A percentile compares a stretch with the other conserved stretches of the same genome.
phyloP scores from a whole-genome alignment of 2,888 invertebrate species.

The Pandemis cinnamomeana region DNA sequence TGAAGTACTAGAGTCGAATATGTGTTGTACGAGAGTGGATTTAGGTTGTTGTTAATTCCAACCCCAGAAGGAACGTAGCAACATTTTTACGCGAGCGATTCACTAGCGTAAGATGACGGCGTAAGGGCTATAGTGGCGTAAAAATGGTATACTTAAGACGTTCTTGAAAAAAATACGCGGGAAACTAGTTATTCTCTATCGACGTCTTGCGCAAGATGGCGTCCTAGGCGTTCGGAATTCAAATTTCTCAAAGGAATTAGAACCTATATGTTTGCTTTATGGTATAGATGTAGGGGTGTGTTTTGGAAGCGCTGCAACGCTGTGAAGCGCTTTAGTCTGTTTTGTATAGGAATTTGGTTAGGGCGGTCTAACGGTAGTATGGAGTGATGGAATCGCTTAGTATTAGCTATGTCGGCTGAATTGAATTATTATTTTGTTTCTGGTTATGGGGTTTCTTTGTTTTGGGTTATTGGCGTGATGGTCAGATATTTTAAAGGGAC shows the following conservation, averaged over 20 bases:
- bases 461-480: neutral
- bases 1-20: neutral
- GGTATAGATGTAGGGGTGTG: constrained; percentile 48
- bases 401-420: constrained; percentile 11
- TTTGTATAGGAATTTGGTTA: constrained; percentile 53
- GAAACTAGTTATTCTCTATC: constrained; percentile 80
- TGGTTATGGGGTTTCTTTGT: neutral
- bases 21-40: neutral
- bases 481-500: neutral
- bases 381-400: constrained; percentile 21
- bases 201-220: constrained; percentile 84
- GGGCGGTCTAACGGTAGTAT: constrained; percentile 52
- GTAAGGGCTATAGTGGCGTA: constrained; percentile 82
- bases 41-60: constrained; percentile 48
- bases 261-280: constrained; percentile 57
- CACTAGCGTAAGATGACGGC: constrained; percentile 76
- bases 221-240: constrained; percentile 80
- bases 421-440: constrained; percentile 8
- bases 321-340: constrained; percentile 47
- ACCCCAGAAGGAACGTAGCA: constrained; percentile 65
- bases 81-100: constrained; percentile 83
- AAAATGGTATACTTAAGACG: constrained; percentile 82
- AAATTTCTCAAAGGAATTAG: constrained; percentile 82
- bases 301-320: constrained; percentile 60
- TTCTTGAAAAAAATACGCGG: constrained; percentile 78